phyloP scores from a whole-genome alignment of 37 sponge, comb jelly and placozoan genomes.

The Diacarnus erythraeanus region DNA sequence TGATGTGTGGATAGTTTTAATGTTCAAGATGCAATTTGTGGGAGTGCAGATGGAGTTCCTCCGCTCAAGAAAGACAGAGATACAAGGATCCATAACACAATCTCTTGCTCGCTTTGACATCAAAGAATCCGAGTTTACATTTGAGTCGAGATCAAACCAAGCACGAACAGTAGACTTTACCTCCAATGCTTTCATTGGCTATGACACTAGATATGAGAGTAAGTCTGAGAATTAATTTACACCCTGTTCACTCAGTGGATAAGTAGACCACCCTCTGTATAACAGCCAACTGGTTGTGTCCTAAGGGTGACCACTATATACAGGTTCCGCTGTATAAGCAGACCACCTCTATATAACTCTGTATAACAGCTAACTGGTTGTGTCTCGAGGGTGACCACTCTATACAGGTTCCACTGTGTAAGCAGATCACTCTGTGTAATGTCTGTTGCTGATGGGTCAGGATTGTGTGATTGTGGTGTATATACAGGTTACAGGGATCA shows the following conservation, averaged over 20 bases:
- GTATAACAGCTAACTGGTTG: too few species aligned
- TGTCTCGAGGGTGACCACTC: too few species aligned
- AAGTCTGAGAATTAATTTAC: neutral
- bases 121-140: conserved; percentile 68
- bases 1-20: conserved; percentile 72
- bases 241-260: too few species aligned
- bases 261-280: too few species aligned
- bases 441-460: too few species aligned
- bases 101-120: conserved; percentile 81
- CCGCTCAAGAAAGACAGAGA: conserved; percentile 15
- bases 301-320: too few species aligned
- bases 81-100: conserved; percentile 14
- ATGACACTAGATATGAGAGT: conserved; percentile 87
- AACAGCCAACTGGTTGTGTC: too few species aligned
- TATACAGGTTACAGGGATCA: conserved; percentile 35
- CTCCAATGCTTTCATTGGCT: conserved; percentile 69
- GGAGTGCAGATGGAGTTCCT: conserved; percentile 77
- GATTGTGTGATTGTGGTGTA: too few species aligned
- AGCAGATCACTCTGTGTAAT: too few species aligned
- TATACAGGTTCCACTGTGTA: too few species aligned
- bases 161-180: conserved; percentile 75
- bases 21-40: conserved; percentile 64
- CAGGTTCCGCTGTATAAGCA: too few species aligned
- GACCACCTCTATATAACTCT: too few species aligned
- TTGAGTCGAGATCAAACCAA: conserved; percentile 74